Percentiles rank a stretch among this genome's conserved stretches.
phyloP scores from a whole-genome alignment of 2,797 vertebrate species.

The Falco berigora region DNA sequence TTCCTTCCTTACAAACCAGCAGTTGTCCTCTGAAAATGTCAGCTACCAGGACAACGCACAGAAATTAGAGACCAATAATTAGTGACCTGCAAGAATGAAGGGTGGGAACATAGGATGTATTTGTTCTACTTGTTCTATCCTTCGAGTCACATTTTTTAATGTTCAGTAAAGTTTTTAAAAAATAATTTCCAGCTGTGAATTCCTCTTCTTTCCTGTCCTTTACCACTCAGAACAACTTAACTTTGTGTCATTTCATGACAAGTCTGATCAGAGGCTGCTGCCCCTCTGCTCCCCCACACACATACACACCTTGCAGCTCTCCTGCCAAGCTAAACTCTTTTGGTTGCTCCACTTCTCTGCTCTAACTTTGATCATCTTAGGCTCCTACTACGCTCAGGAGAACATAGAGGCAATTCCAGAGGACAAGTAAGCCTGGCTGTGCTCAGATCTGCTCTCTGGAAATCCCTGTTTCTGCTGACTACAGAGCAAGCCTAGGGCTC shows the following conservation, averaged over 20 bases:
- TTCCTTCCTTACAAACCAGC: background rate
- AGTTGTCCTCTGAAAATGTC: background rate
- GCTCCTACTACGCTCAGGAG: background rate
- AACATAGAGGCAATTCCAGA: background rate
- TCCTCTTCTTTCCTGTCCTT: background rate
- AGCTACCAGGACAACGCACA: background rate
- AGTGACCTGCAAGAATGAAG: background rate
- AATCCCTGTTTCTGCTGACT: background rate
- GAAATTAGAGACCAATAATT: background rate
- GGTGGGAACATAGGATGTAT: background rate
- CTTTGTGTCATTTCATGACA: background rate
- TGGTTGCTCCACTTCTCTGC: background rate
- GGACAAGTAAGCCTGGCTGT: background rate
- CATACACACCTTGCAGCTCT: background rate
- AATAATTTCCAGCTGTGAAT: background rate
- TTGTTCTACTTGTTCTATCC: background rate
- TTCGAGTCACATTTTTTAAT: background rate
- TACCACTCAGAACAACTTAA: background rate
- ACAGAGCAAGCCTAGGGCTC: background rate
- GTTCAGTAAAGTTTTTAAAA: background rate
- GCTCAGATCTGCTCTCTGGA: background rate
- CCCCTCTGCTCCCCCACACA: background rate
- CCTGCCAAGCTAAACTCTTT: background rate
- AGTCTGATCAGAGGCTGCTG: background rate
- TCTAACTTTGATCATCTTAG: background rate